These are phyloP conservation scores for Ploceus nigricollis DNA, from an alignment of 2,113 vertebrate genomes.

Conservation along the genomic window DNA sequence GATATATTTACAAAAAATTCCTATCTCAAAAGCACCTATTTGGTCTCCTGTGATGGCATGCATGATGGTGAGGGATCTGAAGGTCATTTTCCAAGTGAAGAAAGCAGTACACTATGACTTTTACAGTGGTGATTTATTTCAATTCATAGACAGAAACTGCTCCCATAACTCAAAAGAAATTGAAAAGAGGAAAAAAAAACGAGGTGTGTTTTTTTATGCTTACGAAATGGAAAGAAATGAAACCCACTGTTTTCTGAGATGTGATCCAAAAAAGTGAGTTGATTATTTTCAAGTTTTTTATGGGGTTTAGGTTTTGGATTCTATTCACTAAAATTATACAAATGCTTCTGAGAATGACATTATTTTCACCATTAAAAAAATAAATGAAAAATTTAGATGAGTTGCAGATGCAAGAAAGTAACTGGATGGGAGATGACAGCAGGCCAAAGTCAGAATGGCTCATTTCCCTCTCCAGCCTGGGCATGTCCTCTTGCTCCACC, in stretches of 20 bases:
- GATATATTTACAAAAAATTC: constrained; percentile 23
- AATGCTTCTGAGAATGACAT: neutral
- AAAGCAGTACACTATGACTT: neutral
- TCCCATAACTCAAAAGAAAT: constrained; percentile 34
- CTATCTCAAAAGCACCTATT: neutral
- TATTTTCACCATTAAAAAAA: neutral
- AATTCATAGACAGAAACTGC: neutral
- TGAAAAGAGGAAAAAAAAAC: neutral
- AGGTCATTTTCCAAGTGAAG: neutral
- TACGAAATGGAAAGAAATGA: constrained; percentile 32
- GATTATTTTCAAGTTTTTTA: constrained; percentile 40
- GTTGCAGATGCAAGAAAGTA: constrained; percentile 9
- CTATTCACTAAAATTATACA: neutral
- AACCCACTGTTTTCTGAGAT: neutral
- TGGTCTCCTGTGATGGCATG: neutral
- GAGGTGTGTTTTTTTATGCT: neutral
- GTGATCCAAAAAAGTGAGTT: constrained; percentile 18
- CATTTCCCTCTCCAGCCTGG: neutral
- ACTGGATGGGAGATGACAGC: neutral
- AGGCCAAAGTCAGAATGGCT: neutral
- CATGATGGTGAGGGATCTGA: neutral
- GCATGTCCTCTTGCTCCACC: neutral
- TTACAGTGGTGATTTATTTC: neutral
- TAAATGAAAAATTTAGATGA: constrained; percentile 14
- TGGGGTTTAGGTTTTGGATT: neutral